Conservation (phyloP, 2,888 invertebrate species). For the Pyrgus malvae region DNA sequence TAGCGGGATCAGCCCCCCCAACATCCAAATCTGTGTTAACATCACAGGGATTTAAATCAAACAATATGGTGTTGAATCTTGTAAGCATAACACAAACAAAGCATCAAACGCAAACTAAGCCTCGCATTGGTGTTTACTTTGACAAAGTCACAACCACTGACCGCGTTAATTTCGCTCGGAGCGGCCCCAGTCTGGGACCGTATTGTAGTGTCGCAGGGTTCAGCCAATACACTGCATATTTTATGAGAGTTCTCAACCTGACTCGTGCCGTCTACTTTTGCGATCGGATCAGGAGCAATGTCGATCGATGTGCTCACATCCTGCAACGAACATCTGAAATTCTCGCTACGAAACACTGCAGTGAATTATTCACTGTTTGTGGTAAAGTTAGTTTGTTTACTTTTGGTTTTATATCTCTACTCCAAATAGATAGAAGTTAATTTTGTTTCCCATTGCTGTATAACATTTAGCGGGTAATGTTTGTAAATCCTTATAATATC, state of each 20-base stretch:
- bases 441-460: no score
- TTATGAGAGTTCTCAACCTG: conserved; percentile 61
- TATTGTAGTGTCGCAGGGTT: conserved; percentile 60
- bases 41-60: conserved; percentile 26
- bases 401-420: no score
- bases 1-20: conserved; percentile 11
- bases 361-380: conserved; percentile 21
- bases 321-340: conserved; percentile 15
- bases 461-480: no score
- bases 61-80: conserved; percentile 41
- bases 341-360: conserved; percentile 17
- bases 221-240: conserved; percentile 76
- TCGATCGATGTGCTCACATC: conserved; percentile 21
- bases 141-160: conserved; percentile 58
- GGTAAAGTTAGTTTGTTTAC: no score
- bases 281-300: conserved; percentile 32
- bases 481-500: no score
- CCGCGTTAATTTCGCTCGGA: conserved; percentile 51
- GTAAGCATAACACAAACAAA: conserved; percentile 48
- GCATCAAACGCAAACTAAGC: conserved; percentile 46
- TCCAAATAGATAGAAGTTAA: no score
- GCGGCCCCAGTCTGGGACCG: conserved; percentile 51
- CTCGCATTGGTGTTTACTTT: conserved; percentile 64
- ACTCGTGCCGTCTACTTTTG: conserved; percentile 37
- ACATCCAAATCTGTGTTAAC: conserved; percentile 10